Base-by-base conservation (phyloP, 2,113 vertebrate species). In the Polypterus bichir region DNA sequence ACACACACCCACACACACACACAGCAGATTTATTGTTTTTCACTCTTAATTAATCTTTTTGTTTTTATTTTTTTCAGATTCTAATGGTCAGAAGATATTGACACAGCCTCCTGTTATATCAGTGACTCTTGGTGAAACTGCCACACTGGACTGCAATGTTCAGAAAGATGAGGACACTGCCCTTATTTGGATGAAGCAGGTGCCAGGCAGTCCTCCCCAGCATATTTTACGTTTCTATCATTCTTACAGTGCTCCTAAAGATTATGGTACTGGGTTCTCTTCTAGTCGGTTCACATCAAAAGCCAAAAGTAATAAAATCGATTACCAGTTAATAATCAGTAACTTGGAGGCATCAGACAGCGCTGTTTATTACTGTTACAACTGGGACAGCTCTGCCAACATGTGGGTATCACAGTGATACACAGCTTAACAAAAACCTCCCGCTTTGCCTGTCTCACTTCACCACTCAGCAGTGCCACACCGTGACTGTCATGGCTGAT, bases 401-500 rank as follows among this genome's bases (percentile, higher is more conserved):
- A 53, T 65, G 27, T 0, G 0, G 0, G 68, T 71, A 77, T 71
- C 74, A 81, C 79, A 73, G 69, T 77, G 71, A 77, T 71, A 70
- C 47, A 68, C 60, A 64, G 7, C 61, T 55, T 72, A 66, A 77
- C 73, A 78, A 74, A 73, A 78, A 76, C 74, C 68, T 74, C 54
- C 53, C 58, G 66, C 60, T 11, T 61, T 4, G 46, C 52, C 52
- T 53, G 27, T 27, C 27, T 27, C 27, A 27, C 27, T 27, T 27
- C 27, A 27, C 27, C 27, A 27, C 27, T 27, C 27, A 27, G 27
- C 27, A 27, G 27, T 27, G 27, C 27, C 27, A 27, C 1, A 27
- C 27, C 27, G 2, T 27, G 27, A 27, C 27, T 27, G 27, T 27
- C 27, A 27, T 27, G 27, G 27, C 27, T 27, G 27, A 27, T 27